Conservation (phyloP, 2,888 invertebrate genomes). For the Lycia hirtaria region DNA sequence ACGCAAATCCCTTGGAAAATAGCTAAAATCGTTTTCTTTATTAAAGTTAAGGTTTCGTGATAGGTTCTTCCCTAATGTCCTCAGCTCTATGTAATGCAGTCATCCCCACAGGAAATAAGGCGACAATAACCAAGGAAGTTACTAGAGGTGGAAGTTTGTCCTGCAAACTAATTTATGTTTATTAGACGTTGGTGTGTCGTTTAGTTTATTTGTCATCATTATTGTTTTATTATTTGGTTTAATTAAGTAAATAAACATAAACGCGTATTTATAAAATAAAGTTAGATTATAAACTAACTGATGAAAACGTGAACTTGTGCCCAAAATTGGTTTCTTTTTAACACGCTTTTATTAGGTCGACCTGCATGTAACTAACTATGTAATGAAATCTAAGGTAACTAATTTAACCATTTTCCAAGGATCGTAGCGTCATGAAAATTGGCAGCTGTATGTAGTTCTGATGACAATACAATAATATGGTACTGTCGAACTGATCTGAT, state of each 20-base stretch:
- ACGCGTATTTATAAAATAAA: no score
- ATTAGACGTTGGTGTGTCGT: not conserved
- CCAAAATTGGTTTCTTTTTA: no score
- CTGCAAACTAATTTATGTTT: not conserved
- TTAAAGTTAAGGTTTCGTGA: constrained; percentile 63
- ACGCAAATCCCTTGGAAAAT: constrained; percentile 58
- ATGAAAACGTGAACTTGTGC: no score
- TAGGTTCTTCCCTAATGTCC: constrained; percentile 59
- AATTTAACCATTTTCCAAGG: no score
- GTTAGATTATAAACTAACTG: no score
- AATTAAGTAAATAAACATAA: not conserved
- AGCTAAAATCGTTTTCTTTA: constrained; percentile 65
- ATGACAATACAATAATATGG: no score
- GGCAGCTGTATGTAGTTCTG: no score
- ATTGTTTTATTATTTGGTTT: not conserved
- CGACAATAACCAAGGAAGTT: constrained; percentile 38
- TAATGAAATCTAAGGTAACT: no score
- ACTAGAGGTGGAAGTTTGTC: constrained; percentile 9
- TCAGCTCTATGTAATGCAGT: constrained; percentile 56
- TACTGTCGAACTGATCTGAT: no score
- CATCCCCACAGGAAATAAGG: constrained; percentile 74
- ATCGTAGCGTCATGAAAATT: no score
- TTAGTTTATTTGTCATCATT: not conserved
- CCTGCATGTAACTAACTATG: no score
- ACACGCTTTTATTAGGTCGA: no score